phyloP scores from a whole-genome alignment of 2,797 vertebrate genomes.

The Dendrocincla tyrannina region DNA sequence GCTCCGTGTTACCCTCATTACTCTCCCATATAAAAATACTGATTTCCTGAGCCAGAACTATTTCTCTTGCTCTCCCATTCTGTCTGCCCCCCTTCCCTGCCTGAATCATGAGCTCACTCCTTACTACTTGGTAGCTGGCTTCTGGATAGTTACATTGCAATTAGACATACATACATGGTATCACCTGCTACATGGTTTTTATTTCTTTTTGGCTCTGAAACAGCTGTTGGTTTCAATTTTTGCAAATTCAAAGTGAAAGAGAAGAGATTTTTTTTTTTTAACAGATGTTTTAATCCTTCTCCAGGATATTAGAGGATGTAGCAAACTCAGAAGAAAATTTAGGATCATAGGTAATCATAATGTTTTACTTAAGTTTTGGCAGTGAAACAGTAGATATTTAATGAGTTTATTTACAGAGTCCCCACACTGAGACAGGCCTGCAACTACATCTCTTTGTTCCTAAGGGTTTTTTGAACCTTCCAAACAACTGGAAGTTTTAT shows the following conservation, averaged over 20 bases:
- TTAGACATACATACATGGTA: neutral
- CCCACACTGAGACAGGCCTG: neutral
- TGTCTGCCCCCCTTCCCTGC: neutral
- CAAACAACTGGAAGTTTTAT: neutral
- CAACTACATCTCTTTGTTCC: neutral
- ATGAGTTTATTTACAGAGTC: neutral
- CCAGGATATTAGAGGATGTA: neutral
- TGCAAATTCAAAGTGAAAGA: neutral
- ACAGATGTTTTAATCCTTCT: neutral
- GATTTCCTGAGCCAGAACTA: neutral
- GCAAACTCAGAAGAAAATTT: neutral
- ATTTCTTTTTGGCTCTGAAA: neutral
- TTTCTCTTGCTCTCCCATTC: neutral
- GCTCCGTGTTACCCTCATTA: neutral
- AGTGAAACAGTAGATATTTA: neutral
- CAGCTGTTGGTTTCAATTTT: constrained; percentile 43
- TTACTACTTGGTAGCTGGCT: neutral
- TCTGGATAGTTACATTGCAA: neutral
- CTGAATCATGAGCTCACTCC: neutral
- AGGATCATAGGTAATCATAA: neutral
- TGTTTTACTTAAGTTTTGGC: neutral
- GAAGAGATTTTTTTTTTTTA: neutral
- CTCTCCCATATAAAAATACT: neutral
- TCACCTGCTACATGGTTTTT: constrained; percentile 26
- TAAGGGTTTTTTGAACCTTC: neutral